Percentiles rank a stretch among this genome's conserved stretches.
These are phyloP conservation scores for Benitochromis conjunctus DNA, from an alignment of 2,113 vertebrate genomes.

Conservation along the genomic window DNA sequence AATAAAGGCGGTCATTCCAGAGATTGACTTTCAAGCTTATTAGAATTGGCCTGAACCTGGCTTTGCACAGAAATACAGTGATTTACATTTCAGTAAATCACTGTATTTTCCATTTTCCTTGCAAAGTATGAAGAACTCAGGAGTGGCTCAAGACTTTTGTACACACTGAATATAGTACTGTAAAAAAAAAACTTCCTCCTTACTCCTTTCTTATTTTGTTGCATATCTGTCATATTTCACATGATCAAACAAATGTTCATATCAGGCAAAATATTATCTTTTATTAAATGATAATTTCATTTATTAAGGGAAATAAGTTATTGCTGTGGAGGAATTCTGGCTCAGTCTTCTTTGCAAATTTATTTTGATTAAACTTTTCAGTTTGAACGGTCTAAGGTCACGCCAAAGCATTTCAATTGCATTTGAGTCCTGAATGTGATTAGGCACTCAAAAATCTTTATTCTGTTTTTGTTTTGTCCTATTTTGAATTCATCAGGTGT, in stretches of 20 bases:
- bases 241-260: background rate
- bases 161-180: background rate
- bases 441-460: background rate
- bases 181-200: background rate
- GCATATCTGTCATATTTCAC: background rate
- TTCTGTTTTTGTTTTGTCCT: background rate
- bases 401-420: background rate
- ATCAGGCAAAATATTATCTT: background rate
- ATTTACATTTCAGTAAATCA: background rate
- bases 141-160: background rate
- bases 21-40: background rate
- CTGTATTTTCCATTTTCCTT: background rate
- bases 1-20: background rate
- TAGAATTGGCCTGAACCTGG: accelerated
- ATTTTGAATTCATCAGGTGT: background rate
- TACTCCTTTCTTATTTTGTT: background rate
- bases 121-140: background rate
- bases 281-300: background rate
- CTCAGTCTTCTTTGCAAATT: background rate
- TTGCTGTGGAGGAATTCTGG: background rate
- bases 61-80: background rate
- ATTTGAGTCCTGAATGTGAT: background rate
- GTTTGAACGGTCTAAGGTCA: background rate
- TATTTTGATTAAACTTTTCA: background rate
- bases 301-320: background rate